Conservation (phyloP, 2,797 vertebrate species). For the Siniperca scherzeri region DNA sequence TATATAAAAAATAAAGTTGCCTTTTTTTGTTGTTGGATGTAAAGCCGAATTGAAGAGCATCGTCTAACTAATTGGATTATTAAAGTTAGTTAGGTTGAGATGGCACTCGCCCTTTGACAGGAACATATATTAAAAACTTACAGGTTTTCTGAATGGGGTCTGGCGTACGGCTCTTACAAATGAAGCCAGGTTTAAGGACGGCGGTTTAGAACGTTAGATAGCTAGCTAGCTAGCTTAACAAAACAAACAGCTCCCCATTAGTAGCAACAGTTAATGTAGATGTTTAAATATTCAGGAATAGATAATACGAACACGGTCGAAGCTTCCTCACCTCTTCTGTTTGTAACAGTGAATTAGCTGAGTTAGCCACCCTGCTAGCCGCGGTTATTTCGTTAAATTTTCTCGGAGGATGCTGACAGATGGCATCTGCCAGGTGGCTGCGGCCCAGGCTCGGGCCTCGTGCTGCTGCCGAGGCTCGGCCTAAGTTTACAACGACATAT, state of each 20-base stretch:
- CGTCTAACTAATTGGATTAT: fast-evolving
- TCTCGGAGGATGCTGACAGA: constrained; percentile 30
- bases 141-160: not conserved
- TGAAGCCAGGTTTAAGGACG: fast-evolving
- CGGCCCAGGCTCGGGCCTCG: constrained; percentile 50
- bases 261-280: fast-evolving
- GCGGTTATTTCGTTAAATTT: too few relatives aligned
- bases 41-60: constrained; percentile 11
- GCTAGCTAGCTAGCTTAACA: too few relatives aligned
- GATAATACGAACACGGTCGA: fast-evolving
- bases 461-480: not conserved
- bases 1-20: not conserved
- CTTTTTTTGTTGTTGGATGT: not conserved
- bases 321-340: not conserved
- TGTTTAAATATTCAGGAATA: fast-evolving
- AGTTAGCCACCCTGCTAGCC: constrained; percentile 30
- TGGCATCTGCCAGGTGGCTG: constrained; percentile 8
- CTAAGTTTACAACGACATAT: fast-evolving
- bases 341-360: not conserved
- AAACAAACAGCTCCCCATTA: too few relatives aligned
- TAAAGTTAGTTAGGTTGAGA: fast-evolving
- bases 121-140: fast-evolving
- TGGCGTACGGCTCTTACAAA: not conserved
- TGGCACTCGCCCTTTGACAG: fast-evolving
- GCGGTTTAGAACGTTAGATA: not conserved